A percentile compares a stretch with the other conserved stretches of the same genome.
These are phyloP conservation scores for Physella acuta DNA, from an alignment of 1,140 invertebrate species.

Conservation along the genomic window DNA sequence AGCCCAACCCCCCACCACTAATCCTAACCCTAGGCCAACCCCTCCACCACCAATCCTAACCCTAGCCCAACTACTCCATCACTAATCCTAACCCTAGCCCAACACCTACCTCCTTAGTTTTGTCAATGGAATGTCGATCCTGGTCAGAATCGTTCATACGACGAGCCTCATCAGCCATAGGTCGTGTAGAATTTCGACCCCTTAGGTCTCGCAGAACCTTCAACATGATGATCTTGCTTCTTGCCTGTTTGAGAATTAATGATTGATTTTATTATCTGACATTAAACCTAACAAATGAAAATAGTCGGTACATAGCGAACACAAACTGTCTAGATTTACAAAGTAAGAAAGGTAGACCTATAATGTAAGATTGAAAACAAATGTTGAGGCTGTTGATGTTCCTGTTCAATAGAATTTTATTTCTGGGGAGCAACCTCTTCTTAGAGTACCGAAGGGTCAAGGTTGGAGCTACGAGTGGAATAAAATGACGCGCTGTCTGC, in stretches of 20 bases:
- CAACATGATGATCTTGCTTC: conserved; percentile 58
- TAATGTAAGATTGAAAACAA: background rate
- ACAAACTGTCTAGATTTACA: background rate
- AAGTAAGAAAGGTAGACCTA: background rate
- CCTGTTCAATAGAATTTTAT: no score
- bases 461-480: no score
- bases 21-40: no score
- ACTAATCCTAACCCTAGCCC: no score
- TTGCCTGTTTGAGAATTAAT: conserved; percentile 43
- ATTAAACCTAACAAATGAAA: background rate
- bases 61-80: no score
- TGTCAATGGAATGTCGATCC: background rate
- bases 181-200: background rate
- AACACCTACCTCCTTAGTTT: background rate
- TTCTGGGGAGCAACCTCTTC: no score
- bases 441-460: no score
- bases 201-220: conserved; percentile 44
- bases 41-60: no score
- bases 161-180: background rate
- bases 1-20: no score
- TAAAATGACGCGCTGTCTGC: no score
- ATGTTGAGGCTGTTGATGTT: no score
- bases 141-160: background rate
- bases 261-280: background rate
- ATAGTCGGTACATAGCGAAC: background rate